Conservation (phyloP, 2,797 vertebrate species). For the Pangasius djambal region DNA sequence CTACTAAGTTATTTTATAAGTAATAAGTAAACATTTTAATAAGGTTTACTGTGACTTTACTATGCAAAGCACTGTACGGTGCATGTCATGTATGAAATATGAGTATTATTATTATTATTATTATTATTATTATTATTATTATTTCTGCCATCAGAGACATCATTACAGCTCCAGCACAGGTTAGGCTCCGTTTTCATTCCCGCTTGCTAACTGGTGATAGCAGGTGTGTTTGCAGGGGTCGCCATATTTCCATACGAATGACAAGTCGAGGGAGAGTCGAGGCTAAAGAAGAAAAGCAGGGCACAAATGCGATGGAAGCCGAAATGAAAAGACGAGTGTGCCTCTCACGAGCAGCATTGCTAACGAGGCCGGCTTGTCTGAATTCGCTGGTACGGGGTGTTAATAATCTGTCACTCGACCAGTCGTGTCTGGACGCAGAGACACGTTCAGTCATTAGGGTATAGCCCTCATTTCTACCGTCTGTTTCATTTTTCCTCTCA, state of each 20-base stretch:
- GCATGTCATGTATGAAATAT: background rate
- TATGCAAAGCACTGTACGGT: background rate
- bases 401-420: constrained; percentile 38
- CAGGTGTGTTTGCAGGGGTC: constrained; percentile 20
- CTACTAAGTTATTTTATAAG: no score
- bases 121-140: background rate
- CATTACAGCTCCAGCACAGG: constrained; percentile 27
- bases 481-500: constrained; percentile 18
- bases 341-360: constrained; percentile 14
- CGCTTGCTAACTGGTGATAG: constrained; percentile 31
- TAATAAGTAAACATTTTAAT: background rate
- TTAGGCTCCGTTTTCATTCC: constrained; percentile 1
- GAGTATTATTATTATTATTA: background rate
- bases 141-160: background rate
- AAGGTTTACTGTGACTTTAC: background rate
- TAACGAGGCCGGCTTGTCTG: constrained; percentile 28
- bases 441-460: constrained; percentile 43
- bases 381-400: constrained; percentile 27
- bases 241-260: constrained; percentile 12
- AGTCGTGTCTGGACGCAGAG: constrained; percentile 32
- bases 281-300: constrained; percentile 29
- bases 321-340: constrained; percentile 30
- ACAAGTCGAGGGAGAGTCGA: constrained; percentile 7
- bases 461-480: constrained; percentile 32
- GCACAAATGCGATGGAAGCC: constrained; percentile 29